These are phyloP conservation scores for Nyleta sp. DNA, from an alignment of 2,888 invertebrate genomes.

Conservation along the genomic window DNA sequence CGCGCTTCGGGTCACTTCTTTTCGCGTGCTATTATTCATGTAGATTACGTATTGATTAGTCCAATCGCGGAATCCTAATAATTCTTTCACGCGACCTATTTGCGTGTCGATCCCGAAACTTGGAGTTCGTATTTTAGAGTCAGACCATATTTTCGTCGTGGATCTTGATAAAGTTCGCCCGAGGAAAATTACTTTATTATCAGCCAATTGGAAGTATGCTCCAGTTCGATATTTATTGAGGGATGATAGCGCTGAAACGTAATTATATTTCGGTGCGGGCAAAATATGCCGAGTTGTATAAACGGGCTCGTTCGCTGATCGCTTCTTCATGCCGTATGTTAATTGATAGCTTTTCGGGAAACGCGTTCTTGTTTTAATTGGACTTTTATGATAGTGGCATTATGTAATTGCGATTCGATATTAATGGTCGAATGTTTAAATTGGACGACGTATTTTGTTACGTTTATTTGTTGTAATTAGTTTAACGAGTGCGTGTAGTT, in stretches of 20 bases:
- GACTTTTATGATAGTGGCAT: no score
- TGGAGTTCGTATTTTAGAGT: constrained; percentile 5
- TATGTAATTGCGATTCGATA: no score
- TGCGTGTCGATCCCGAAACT: constrained; percentile 32
- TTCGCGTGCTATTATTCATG: constrained; percentile 43
- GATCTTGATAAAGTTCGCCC: constrained; percentile 30
- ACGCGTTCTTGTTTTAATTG: no score
- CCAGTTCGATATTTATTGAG: constrained; percentile 19
- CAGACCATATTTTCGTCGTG: constrained; percentile 39
- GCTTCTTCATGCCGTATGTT: no score
- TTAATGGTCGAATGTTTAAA: no score
- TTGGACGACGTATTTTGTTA: no score
- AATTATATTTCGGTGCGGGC: constrained; percentile 13
- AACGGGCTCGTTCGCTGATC: no score
- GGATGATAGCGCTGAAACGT: constrained; percentile 13
- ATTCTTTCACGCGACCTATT: constrained; percentile 51
- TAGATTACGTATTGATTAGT: constrained; percentile 48
- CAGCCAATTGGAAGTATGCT: constrained; percentile 30
- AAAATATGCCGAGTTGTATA: no score
- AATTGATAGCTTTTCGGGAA: no score
- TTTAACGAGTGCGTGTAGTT: no score
- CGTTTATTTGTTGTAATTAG: no score
- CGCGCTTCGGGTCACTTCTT: no score
- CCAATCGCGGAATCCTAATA: constrained; percentile 36
- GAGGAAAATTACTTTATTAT: constrained; percentile 52